Evolutionary conservation across 2,113 vertebrate genomes (phyloP).

Genomic region (Ciconia maguari): DNA sequence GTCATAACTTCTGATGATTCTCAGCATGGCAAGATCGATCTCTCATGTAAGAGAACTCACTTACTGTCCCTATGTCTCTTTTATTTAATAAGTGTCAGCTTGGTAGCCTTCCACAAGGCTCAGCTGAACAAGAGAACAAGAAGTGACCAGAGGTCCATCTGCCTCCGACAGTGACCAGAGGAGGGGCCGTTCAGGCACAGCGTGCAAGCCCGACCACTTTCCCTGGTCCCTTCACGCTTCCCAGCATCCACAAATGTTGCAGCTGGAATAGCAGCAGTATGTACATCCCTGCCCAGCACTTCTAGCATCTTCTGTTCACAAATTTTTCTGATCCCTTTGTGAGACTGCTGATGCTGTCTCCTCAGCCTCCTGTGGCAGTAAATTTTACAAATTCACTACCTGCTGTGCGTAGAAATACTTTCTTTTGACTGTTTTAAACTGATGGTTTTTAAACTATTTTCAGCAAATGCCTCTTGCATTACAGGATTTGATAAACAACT

Average conservation of each 20-base stretch:
- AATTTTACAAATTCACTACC: not conserved
- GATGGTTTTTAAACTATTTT: not conserved
- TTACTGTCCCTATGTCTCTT: not conserved
- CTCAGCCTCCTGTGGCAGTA: not conserved
- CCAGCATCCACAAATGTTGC: not conserved
- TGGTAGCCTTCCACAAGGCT: not conserved
- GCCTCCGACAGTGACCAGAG: not conserved
- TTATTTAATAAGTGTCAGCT: not conserved
- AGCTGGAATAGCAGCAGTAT: not conserved
- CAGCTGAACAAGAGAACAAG: not conserved
- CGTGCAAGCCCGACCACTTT: not conserved
- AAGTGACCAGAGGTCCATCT: not conserved
- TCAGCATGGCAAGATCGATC: not conserved
- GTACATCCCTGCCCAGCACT: not conserved
- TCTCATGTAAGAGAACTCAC: not conserved
- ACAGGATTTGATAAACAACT: not conserved
- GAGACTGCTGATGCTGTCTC: not conserved
- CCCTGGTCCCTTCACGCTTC: not conserved
- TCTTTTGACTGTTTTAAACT: not conserved
- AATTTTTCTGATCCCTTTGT: not conserved
- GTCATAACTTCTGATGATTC: not conserved
- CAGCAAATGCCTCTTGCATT: not conserved
- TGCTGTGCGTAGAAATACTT: conserved; percentile 8
- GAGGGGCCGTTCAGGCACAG: not conserved
- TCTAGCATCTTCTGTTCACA: not conserved